Base-by-base conservation (phyloP, 2,113 vertebrate genomes). In the Plestiodon gilberti region DNA sequence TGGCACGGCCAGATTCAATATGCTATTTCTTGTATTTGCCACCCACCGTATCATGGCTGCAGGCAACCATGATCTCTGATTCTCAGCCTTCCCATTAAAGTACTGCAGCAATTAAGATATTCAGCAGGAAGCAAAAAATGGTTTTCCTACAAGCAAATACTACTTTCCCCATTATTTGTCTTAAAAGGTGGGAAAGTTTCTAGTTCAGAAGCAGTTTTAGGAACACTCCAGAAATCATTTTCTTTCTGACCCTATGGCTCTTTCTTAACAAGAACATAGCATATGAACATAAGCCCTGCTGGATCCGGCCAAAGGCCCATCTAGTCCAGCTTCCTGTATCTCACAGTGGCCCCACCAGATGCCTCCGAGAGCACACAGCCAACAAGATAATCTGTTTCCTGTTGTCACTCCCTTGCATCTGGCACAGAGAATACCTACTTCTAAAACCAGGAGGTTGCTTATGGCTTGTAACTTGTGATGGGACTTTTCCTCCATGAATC, bases 31-130 rank as follows among this genome's bases (percentile, higher is more conserved):
- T 86, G 33, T 35, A 4, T n/a, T 33, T 73, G 69, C 88, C 78
- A 89, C 8, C 0, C 3, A 35, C 6, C 64, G 57, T 48, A n/a
- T 65, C 1, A 0, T 0, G 82, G 22, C 35, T 43, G 57, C 13
- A 74, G 64, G 69, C 40, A 83, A 52, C 33, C 84, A 74, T 78
- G 75, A 80, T 81, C 82, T 61, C 64, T 48, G 30, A 89, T 84
- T 87, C 6, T 0, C 18, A 30, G 6, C 4, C 62, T 84, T 64
- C 33, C 76, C 61, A 67, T 67, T 86, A 1, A 88, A 43, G 48
- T 43, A 35, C 0, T 0, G 74, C 17, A 43, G 18, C 62, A 85
- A 75, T 88, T 64, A 59, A 65, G 15, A 75, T 64, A 57, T 48
- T 83, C 17, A 3, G 8, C 69, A 13, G 25, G 20, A 89, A 84